Evolutionary conservation across 2,113 vertebrate species (phyloP).

Genomic region (Arenaria interpres): DNA sequence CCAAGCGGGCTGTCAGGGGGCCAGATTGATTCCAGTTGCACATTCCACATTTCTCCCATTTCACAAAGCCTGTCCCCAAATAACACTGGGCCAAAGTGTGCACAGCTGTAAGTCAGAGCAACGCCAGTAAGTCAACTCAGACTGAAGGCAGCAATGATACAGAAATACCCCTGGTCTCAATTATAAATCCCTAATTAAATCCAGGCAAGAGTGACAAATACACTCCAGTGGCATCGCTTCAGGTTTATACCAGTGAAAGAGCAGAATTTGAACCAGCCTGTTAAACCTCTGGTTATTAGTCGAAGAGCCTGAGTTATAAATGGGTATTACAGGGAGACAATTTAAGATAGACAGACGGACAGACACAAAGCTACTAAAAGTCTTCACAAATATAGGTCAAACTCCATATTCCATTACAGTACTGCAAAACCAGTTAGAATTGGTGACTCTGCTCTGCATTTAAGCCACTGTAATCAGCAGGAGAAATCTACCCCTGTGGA

Average conservation of each 20-base stretch:
- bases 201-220: constrained; percentile 59
- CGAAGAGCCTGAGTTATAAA: neutral
- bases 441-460: neutral
- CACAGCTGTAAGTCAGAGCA: constrained; percentile 63
- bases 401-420: neutral
- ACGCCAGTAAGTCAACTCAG: constrained; percentile 54
- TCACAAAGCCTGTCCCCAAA: constrained; percentile 67
- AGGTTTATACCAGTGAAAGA: constrained; percentile 39
- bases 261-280: constrained; percentile 3
- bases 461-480: neutral
- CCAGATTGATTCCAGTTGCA: constrained; percentile 62
- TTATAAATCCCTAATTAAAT: constrained; percentile 60
- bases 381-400: neutral
- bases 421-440: neutral
- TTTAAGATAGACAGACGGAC: neutral
- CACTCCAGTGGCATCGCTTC: constrained; percentile 9
- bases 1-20: constrained; percentile 9
- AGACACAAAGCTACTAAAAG: neutral
- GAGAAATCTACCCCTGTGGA: constrained; percentile 11
- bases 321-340: neutral
- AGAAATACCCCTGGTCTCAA: constrained; percentile 51
- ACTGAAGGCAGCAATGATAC: constrained; percentile 37
- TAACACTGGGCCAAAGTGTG: constrained; percentile 65
- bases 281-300: neutral
- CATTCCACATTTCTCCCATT: constrained; percentile 64